These are phyloP conservation scores for Solenodon paradoxus DNA, from an alignment of 2,113 vertebrate species.

Conservation along the genomic window DNA sequence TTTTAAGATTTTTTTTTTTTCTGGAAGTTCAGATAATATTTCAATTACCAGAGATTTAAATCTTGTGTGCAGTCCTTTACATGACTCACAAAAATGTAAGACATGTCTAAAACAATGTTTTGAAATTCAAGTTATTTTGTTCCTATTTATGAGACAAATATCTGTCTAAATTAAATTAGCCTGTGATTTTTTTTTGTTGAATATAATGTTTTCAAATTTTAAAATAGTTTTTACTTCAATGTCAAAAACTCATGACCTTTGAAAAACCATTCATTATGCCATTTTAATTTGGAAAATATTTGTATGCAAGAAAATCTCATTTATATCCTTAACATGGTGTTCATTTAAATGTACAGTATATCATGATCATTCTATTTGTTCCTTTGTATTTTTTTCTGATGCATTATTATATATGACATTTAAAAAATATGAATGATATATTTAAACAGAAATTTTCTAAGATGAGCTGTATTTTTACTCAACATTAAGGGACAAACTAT, in stretches of 20 bases:
- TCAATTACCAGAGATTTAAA: background rate
- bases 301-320: background rate
- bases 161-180: background rate
- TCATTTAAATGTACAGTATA: background rate
- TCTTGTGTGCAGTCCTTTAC: background rate
- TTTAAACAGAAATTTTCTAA: background rate
- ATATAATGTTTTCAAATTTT: background rate
- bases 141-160: background rate
- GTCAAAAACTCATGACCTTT: background rate
- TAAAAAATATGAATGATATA: background rate
- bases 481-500: background rate
- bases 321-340: background rate
- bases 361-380: background rate
- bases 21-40: slow-evolving; percentile 46
- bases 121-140: background rate
- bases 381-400: background rate
- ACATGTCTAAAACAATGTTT: background rate
- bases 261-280: background rate
- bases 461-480: background rate
- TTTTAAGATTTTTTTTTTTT: background rate
- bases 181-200: background rate
- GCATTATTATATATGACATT: background rate
- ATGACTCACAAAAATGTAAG: background rate
- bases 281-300: background rate
- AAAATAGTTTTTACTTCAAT: background rate